Evolutionary conservation across 2,888 invertebrate genomes (phyloP).

Genomic region (Steromphala cineraria): DNA sequence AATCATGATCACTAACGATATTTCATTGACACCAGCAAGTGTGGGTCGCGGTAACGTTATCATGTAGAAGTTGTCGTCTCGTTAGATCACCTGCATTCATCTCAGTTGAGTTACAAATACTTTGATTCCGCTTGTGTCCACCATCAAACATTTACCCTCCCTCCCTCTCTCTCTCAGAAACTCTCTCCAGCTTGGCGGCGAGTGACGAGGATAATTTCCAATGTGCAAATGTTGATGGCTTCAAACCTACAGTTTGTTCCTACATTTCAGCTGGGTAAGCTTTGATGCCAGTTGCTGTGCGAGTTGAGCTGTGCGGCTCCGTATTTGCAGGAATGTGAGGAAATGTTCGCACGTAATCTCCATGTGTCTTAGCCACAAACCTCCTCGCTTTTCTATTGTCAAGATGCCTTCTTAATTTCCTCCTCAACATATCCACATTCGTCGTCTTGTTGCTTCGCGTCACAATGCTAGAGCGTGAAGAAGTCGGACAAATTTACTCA

Average conservation of each 20-base stretch:
- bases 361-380: background rate
- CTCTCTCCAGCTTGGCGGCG: no score
- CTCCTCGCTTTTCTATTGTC: constrained; percentile 10
- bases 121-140: no score
- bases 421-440: constrained; percentile 1
- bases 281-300: background rate
- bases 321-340: background rate
- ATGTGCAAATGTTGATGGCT: constrained; percentile 4
- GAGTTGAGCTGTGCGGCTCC: background rate
- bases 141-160: no score
- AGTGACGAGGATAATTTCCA: background rate
- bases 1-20: no score
- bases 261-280: background rate
- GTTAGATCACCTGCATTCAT: no score
- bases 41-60: no score
- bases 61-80: no score
- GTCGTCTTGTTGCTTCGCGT: background rate
- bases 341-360: constrained; percentile 1
- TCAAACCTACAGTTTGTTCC: background rate
- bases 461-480: background rate
- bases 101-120: no score
- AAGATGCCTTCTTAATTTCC: background rate
- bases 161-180: no score
- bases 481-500: background rate
- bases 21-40: no score